phyloP scores from a whole-genome alignment of 2,797 vertebrate genomes.

The Oryzias sinensis region DNA sequence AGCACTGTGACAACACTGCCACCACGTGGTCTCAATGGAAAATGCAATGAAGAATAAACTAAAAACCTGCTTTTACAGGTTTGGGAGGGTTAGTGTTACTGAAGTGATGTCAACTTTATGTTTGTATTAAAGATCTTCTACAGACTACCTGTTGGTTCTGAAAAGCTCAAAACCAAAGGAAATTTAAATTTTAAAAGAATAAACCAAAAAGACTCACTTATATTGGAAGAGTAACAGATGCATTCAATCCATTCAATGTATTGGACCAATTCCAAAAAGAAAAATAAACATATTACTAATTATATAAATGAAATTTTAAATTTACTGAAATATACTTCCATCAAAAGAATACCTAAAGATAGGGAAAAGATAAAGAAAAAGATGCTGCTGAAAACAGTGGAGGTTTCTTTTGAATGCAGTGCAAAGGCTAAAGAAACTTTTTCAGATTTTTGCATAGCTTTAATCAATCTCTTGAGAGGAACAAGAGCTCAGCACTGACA shows the following conservation, averaged over 20 bases:
- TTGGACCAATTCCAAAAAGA: too few species aligned
- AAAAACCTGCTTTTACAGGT: background rate
- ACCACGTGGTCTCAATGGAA: conserved; percentile 66
- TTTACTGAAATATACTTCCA: too few species aligned
- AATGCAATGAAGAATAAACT: conserved; percentile 22
- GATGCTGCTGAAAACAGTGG: too few species aligned
- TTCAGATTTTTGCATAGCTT: conserved; percentile 38
- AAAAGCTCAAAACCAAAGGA: background rate
- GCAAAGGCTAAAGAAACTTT: conserved; percentile 4
- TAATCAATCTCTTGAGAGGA: conserved; percentile 67
- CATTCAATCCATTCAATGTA: too few species aligned
- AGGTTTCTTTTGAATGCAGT: background rate
- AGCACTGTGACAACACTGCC: conserved; percentile 75
- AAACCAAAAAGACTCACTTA: conserved; percentile 7
- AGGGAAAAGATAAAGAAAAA: too few species aligned
- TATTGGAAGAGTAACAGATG: too few species aligned
- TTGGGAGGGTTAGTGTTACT: background rate
- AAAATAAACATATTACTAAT: too few species aligned
- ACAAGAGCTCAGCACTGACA: conserved; percentile 35
- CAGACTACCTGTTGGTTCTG: background rate
- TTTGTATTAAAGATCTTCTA: background rate
- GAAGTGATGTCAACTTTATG: background rate
- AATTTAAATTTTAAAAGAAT: too few species aligned
- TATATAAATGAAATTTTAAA: too few species aligned
- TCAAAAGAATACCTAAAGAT: too few species aligned